phyloP scores from a whole-genome alignment of 2,888 invertebrate species.

The Caenorhabditis doughertyi region DNA sequence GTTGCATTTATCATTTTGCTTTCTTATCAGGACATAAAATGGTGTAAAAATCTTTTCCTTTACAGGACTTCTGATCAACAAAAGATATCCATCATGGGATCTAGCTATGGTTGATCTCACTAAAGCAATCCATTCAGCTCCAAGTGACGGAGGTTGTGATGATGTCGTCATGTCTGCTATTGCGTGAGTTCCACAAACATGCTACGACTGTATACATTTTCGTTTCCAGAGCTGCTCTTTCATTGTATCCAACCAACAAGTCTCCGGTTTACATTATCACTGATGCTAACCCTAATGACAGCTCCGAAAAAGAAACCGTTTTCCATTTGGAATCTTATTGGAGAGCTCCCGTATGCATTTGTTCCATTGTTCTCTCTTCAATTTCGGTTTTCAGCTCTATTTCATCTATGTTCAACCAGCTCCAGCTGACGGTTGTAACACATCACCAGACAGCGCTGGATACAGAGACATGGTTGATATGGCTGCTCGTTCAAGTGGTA shows the following conservation, averaged over 20 bases:
- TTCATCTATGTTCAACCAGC: conserved; percentile 70
- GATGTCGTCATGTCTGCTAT: conserved; percentile 69
- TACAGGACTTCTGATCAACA: conserved; percentile 59
- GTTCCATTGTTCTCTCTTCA: background rate
- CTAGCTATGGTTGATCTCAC: conserved; percentile 55
- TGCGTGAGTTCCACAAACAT: conserved; percentile 42
- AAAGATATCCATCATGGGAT: conserved; percentile 56
- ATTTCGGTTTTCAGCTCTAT: conserved; percentile 64
- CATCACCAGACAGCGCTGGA: conserved; percentile 62
- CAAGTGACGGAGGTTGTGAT: conserved; percentile 65
- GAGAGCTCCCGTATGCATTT: conserved; percentile 67
- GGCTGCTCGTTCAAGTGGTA: conserved; percentile 61
- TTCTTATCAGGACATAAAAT: conserved; percentile 22
- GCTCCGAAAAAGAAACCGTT: conserved; percentile 65
- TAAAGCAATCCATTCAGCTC: conserved; percentile 52
- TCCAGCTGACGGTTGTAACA: conserved; percentile 61
- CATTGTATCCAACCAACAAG: conserved; percentile 66
- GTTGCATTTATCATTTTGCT: conserved; percentile 3
- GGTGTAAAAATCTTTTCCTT: conserved; percentile 1
- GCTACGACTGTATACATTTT: background rate
- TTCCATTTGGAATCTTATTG: conserved; percentile 73
- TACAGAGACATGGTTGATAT: conserved; percentile 69
- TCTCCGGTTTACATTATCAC: conserved; percentile 77
- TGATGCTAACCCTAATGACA: conserved; percentile 75
- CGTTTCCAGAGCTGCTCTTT: conserved; percentile 64